Evolutionary conservation across 2,888 invertebrate genomes (phyloP), one percentile per base, ranked within the genome.

Genomic region (Dynastes tityus): DNA sequence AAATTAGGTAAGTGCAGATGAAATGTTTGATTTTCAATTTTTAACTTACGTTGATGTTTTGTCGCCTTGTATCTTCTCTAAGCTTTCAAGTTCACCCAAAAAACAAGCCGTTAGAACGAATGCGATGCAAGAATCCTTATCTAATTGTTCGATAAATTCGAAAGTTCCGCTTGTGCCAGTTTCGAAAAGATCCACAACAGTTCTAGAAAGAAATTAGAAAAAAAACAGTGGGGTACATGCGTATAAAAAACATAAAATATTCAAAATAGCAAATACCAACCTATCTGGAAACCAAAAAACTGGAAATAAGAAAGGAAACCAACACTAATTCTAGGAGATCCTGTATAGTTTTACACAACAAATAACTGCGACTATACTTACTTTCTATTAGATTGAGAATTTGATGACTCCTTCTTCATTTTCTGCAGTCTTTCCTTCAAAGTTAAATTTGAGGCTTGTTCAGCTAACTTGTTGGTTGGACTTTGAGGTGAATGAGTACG

Each of bases 51-150:
- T 58, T 51, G 68, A n/a, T 76, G 78, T 76, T 2, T 61, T 5
- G 3, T 37, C 40, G n/a, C 16, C 37, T 16, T 22, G 40, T 1
- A 82, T 80, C 13, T 64, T 51, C 9, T 79, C 77, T 8, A 82
- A 68, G 0, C 37, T 11, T 27, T 11, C 2, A 1, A 81, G 2
- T 51, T 81, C 78, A 9, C 65, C 61, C 1, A 27, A 6, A 55
- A 51, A 79, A 1, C n/a, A 27, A 1, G 9, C 27, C 6, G 79
- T 76, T 5, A 81, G 49, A 1, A 71, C 65, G 55, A 77, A 78
- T 11, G 67, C 80, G 2, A 80, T 45, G 32, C 81, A 79, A 1
- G 80, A 78, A 9, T 58, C 58, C 1, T 76, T 74, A n/a, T 76
- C 68, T 2, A 80, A 13, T 29, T 51, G 55, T 27, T 73, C 49